Evolutionary conservation across 1,140 invertebrate genomes (phyloP).

Genomic region (Goniozus legneri): DNA sequence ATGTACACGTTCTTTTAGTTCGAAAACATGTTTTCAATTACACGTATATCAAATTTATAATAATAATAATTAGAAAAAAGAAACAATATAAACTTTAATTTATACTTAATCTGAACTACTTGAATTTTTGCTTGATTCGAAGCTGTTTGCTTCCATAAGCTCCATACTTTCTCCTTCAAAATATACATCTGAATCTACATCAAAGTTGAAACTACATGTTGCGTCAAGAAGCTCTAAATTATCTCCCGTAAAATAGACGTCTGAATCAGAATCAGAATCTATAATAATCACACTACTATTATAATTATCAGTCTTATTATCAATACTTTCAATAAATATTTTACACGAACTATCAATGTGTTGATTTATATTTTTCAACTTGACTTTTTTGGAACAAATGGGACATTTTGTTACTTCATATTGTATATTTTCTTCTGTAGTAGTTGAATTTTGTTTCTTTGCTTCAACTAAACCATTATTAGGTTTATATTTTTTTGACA

Average conservation of each 20-base stretch:
- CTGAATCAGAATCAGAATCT: slow-evolving; percentile 18
- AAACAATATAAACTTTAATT: too few species aligned
- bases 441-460: slow-evolving; percentile 15
- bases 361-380: slow-evolving; percentile 47
- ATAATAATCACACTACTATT: slow-evolving; percentile 13
- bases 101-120: too few species aligned
- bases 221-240: slow-evolving; percentile 12
- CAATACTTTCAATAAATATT: slow-evolving; percentile 37
- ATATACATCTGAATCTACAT: too few species aligned
- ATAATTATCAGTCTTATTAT: slow-evolving; percentile 3
- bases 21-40: too few species aligned
- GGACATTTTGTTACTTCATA: slow-evolving; percentile 50
- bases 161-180: too few species aligned
- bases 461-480: too few species aligned
- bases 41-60: too few species aligned
- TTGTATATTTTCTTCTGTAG: slow-evolving; percentile 13
- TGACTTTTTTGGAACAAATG: slow-evolving; percentile 51
- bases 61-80: too few species aligned
- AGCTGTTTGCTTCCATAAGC: too few species aligned
- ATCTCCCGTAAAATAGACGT: slow-evolving; percentile 7
- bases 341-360: slow-evolving; percentile 58
- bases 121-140: too few species aligned
- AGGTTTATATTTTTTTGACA: slow-evolving; percentile 5
- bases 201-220: too few species aligned
- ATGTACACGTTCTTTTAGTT: too few species aligned